These are phyloP conservation scores for Clarias batrachus DNA, from an alignment of 2,113 vertebrate species.

Conservation along the genomic window DNA sequence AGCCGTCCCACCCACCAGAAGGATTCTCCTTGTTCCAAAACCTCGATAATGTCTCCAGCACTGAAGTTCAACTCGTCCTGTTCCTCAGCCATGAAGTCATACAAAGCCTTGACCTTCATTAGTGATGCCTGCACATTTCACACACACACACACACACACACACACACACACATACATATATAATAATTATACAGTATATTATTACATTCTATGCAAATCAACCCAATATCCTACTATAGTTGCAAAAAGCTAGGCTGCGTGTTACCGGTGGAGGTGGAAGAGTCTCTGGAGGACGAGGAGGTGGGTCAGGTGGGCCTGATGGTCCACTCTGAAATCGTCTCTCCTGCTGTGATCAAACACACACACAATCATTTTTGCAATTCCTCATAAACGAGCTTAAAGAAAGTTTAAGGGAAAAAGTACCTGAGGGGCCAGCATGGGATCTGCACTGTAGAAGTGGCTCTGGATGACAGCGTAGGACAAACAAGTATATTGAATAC, in stretches of 20 bases:
- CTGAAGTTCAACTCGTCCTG: slow-evolving; percentile 79
- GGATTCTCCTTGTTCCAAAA: slow-evolving; percentile 76
- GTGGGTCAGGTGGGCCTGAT: neutral
- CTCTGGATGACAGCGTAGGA: neutral
- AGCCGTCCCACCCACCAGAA: slow-evolving; percentile 84
- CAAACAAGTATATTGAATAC: neutral
- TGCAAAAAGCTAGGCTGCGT: neutral
- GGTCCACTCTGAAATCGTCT: neutral
- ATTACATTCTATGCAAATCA: neutral
- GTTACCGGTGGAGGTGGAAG: neutral
- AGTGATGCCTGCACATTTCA: slow-evolving; percentile 13
- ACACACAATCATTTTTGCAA: neutral
- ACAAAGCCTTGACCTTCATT: slow-evolving; percentile 77
- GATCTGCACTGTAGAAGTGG: neutral
- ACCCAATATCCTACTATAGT: neutral
- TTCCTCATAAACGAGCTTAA: neutral
- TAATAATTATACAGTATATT: neutral
- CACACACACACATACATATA: slow-evolving; percentile 10
- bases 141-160: slow-evolving; percentile 10
- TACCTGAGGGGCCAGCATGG: neutral
- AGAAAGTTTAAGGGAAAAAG: neutral
- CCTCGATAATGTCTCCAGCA: slow-evolving; percentile 77
- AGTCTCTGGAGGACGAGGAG: neutral
- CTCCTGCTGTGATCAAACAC: neutral
- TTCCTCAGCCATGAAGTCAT: slow-evolving; percentile 79